Evolutionary conservation across 2,888 invertebrate species (phyloP).

Genomic region (Heliconius cydno): DNA sequence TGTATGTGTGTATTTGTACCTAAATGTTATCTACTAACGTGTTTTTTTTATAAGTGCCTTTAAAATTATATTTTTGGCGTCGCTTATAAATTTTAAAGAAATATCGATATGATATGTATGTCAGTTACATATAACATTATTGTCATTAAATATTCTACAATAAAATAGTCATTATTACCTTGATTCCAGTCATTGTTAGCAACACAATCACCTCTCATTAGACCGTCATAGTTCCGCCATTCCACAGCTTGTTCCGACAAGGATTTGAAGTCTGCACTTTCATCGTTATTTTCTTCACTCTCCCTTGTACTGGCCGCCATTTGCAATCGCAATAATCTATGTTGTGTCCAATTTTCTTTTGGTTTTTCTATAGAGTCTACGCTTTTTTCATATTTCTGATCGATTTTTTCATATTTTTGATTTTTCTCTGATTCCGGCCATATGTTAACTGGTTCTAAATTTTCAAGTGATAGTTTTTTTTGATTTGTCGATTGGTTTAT

Average conservation of each 20-base stretch:
- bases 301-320: slow-evolving; percentile 8
- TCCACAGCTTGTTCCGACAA: not conserved
- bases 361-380: not conserved
- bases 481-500: not conserved
- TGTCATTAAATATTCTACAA: too few relatives aligned
- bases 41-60: too few relatives aligned
- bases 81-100: too few relatives aligned
- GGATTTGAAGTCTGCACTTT: slow-evolving; percentile 1
- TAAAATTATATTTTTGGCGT: too few relatives aligned
- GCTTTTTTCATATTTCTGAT: not conserved
- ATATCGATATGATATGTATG: too few relatives aligned
- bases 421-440: slow-evolving; percentile 30
- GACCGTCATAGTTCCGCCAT: not conserved
- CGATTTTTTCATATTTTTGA: not conserved
- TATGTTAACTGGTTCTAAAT: slow-evolving; percentile 43
- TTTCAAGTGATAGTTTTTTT: slow-evolving; percentile 36
- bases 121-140: too few relatives aligned
- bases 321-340: slow-evolving; percentile 15
- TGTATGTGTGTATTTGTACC: too few relatives aligned
- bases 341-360: not conserved
- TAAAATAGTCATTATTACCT: not conserved
- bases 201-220: not conserved
- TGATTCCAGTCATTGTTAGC: slow-evolving; percentile 1
- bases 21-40: too few relatives aligned
- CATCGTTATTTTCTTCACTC: not conserved